phyloP scores from a whole-genome alignment of 2,888 invertebrate species.

The Silvanus unidentatus region DNA sequence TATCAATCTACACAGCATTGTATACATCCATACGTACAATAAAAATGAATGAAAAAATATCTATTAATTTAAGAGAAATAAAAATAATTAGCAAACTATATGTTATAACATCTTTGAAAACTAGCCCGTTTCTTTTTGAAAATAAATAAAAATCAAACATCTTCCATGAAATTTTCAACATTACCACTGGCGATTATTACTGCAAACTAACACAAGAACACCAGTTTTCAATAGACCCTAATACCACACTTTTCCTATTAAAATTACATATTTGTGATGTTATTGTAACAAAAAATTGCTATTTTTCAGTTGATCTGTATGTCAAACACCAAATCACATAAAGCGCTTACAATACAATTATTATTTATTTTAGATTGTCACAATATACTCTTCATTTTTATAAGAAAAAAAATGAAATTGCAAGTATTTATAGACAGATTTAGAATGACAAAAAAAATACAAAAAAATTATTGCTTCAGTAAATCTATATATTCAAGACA shows the following conservation, averaged over 20 bases:
- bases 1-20: slow-evolving; percentile 42
- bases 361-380: not conserved
- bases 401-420: too few relatives aligned
- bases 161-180: not conserved
- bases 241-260: too few relatives aligned
- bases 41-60: slow-evolving; percentile 23
- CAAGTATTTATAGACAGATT: too few relatives aligned
- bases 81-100: slow-evolving; percentile 4
- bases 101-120: too few relatives aligned
- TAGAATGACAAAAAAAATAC: too few relatives aligned
- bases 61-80: slow-evolving; percentile 3
- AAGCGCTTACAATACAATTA: not conserved
- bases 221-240: too few relatives aligned
- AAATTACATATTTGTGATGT: not conserved
- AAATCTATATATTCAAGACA: not conserved
- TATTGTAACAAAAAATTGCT: not conserved
- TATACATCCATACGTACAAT: slow-evolving; percentile 40
- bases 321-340: not conserved
- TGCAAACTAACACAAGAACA: too few relatives aligned
- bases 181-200: too few relatives aligned
- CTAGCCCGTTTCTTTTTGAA: too few relatives aligned
- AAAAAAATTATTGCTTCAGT: not conserved
- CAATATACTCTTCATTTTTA: too few relatives aligned
- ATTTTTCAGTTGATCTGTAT: too few relatives aligned
- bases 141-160: slow-evolving; percentile 6